Evolutionary conservation across 2,113 vertebrate genomes (phyloP).

Genomic region (cat (Felis catus)): F.catus_Fca126_mat1.0 CM031427.1:22762001-22762500

Average conservation of each 20-base stretch:
- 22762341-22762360: neutral
- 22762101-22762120: neutral
- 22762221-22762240: neutral
- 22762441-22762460: neutral
- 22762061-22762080: neutral
- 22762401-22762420: neutral
- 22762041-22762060: neutral
- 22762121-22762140: neutral
- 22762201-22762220: neutral
- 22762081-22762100: neutral
- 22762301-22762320: neutral
- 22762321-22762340: fast-evolving
- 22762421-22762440: neutral
- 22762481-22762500: neutral
- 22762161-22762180: neutral
- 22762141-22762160: neutral
- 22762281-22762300: neutral
- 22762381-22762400: neutral
- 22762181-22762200: neutral
- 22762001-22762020: neutral
- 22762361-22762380: neutral
- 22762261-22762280: neutral
- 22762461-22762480: neutral
- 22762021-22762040: neutral
- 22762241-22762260: neutral